Conservation (phyloP, 1,140 invertebrate species). For the Bombus waltoni region DNA sequence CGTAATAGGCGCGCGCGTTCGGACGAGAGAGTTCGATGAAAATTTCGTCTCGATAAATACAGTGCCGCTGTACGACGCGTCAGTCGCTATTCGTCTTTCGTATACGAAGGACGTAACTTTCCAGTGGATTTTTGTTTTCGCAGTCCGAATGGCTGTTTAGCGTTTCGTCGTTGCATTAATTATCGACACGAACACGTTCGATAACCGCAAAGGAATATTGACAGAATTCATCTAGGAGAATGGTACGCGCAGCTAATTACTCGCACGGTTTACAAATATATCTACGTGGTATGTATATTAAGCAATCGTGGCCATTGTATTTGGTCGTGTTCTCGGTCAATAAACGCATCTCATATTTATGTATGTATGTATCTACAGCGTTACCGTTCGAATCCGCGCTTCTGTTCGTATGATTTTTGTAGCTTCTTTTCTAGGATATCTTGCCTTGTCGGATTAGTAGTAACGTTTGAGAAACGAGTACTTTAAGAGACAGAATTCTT, state of each 20-base stretch:
- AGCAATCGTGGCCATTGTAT: not conserved
- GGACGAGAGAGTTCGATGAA: too few species aligned
- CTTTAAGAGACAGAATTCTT: not conserved
- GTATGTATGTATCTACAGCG: not conserved
- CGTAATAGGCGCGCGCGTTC: too few species aligned
- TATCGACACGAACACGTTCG: not conserved
- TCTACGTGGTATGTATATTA: not conserved
- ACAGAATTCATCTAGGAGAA: not conserved
- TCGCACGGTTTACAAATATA: not conserved
- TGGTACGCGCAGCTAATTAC: not conserved
- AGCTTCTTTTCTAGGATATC: not conserved
- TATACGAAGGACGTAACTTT: not conserved
- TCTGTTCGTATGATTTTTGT: not conserved
- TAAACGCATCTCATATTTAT: not conserved
- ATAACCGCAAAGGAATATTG: not conserved
- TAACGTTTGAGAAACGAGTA: too few species aligned
- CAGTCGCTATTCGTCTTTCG: too few species aligned
- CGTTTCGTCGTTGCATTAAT: too few species aligned
- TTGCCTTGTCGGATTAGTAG: too few species aligned
- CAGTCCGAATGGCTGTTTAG: too few species aligned
- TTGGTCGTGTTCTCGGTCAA: not conserved
- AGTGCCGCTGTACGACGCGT: too few species aligned
- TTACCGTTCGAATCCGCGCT: not conserved
- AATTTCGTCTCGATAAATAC: too few species aligned
- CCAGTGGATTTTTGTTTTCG: not conserved